A percentile compares a stretch with the other conserved stretches of the same genome.
Evolutionary conservation across 1,140 invertebrate genomes (phyloP).

Genomic region (Bathynomus jamesi): DNA sequence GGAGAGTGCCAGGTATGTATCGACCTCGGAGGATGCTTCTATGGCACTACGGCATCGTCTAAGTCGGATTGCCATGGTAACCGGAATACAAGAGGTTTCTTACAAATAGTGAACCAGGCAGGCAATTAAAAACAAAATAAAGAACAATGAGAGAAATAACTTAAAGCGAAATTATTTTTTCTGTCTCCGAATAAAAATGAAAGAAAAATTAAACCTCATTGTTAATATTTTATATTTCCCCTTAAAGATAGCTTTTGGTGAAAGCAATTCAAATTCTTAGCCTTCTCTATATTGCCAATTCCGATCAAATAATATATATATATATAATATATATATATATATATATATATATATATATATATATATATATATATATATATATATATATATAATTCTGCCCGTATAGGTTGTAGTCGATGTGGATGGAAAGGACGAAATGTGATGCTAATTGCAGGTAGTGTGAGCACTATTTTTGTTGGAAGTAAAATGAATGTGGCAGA

Average conservation of each 20-base stretch:
- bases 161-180: neutral
- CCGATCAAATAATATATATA: neutral
- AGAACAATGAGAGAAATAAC: slow-evolving; percentile 1
- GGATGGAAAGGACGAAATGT: too few relatives aligned
- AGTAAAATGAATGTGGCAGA: too few relatives aligned
- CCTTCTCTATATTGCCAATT: neutral
- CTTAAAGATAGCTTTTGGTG: neutral
- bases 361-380: too few relatives aligned
- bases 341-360: too few relatives aligned
- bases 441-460: too few relatives aligned
- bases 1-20: neutral
- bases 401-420: too few relatives aligned
- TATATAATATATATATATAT: slow-evolving; percentile 3
- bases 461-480: too few relatives aligned
- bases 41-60: neutral
- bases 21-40: neutral
- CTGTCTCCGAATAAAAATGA: neutral
- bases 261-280: neutral
- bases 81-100: neutral
- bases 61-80: neutral
- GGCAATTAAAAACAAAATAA: slow-evolving; percentile 1
- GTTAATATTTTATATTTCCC: neutral
- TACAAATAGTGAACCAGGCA: neutral
- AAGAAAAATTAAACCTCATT: neutral
- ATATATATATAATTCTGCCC: too few relatives aligned